Evolutionary conservation across 2,888 invertebrate species (phyloP), one percentile per base, ranked within the genome.

Genomic region (Chironomus riparius): DNA sequence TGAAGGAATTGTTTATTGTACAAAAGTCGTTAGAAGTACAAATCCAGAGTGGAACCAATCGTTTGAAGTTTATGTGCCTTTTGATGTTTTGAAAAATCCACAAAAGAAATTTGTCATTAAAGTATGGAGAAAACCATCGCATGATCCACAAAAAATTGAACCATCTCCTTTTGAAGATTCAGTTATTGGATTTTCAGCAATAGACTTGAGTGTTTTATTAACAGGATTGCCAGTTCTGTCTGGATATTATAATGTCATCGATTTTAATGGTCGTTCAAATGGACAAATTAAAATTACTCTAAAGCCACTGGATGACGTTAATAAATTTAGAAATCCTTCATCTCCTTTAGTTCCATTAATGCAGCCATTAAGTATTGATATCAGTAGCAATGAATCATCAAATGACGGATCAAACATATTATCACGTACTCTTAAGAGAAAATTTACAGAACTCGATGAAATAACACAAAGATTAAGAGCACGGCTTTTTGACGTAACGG

Each of bases 171-270:
- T 87, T 77, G 86, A 85, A 77, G 89, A 89, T 80, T 83, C 85
- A 6, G 86, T 89, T 0, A 83, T 89, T 74, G 89, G 89, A 4
- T 88, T 88, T 81, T 86, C 87, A 12, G 86, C 88, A 4, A 81
- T 90, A 24, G 88, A 89, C 82, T 81, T 90, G 61, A 86, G 86
- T 3, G 84, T 86, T 21, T 81, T 89, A 28, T 79, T 84, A 21
- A 83, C 85, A 50, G 86, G 86, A 4, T 83, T 87, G 78, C 85
- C 86, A 10, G 83, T 83, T 47, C 84, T 89, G 70, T 86, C 86
- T 70, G 89, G 88, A n/a, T 88, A 88, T 87, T 89, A 87, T 79
- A 88, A 88, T 80, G 87, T 90, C 69, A 84, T 88, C n/a, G 88
- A 89, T 79, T 87, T 88, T 78, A 81, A 83, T 4, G 85, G 85